A percentile compares a stretch with the other conserved stretches of the same genome.
phyloP scores from a whole-genome alignment of 2,113 vertebrate genomes.

The Illadopsis cleaveri region DNA sequence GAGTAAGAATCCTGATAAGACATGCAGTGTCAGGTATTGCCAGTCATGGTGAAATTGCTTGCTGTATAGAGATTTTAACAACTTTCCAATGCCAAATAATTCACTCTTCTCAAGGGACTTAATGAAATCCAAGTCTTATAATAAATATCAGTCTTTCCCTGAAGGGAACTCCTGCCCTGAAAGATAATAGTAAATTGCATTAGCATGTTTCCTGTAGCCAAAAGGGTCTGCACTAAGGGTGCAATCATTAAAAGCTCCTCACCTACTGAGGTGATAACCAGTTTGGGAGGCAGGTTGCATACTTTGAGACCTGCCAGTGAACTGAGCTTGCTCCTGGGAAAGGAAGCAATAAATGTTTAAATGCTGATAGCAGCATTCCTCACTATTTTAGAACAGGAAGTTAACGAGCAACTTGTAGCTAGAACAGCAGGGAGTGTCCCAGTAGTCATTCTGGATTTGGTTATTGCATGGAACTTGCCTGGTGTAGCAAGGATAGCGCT shows the following conservation, averaged over 20 bases:
- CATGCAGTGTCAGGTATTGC: background rate
- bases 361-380: constrained; percentile 40
- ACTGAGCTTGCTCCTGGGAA: background rate
- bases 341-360: constrained; percentile 57
- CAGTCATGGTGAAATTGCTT: background rate
- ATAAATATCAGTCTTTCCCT: constrained; percentile 1
- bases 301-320: background rate
- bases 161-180: constrained; percentile 35
- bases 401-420: background rate
- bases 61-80: background rate
- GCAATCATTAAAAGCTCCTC: background rate
- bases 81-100: background rate
- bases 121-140: background rate
- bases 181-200: constrained; percentile 32
- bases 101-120: background rate
- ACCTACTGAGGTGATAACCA: background rate
- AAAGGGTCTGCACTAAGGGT: background rate
- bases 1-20: background rate
- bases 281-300: background rate
- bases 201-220: background rate
- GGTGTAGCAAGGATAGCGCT: background rate
- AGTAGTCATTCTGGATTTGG: background rate
- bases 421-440: background rate
- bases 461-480: background rate
- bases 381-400: background rate